Evolutionary conservation across 2,797 vertebrate species (phyloP).

Genomic region (Aselliscus stoliczkanus): DNA sequence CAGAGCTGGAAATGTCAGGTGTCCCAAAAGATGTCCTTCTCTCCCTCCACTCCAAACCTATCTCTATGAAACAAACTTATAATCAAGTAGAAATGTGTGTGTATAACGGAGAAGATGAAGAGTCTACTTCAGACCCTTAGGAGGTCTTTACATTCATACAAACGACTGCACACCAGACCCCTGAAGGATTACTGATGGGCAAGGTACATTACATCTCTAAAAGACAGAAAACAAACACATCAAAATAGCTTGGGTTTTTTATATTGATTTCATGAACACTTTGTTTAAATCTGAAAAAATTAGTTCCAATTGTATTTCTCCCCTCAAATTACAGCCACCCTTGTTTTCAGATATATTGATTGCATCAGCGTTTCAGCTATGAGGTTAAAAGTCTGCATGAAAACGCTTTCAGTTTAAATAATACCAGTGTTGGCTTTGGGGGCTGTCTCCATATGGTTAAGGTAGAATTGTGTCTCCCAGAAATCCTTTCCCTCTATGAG

Average conservation of each 20-base stretch:
- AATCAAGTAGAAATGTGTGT: background rate
- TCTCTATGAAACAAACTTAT: background rate
- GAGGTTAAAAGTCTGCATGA: background rate
- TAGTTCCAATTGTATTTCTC: background rate
- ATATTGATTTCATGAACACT: background rate
- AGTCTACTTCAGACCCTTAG: background rate
- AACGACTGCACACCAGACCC: background rate
- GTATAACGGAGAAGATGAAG: background rate
- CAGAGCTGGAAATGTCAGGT: background rate
- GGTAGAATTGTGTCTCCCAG: background rate
- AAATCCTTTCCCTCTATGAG: background rate
- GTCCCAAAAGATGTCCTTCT: background rate
- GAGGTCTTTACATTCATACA: background rate
- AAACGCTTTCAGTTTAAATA: background rate
- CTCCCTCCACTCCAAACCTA: background rate
- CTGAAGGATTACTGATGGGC: background rate
- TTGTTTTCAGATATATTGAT: background rate
- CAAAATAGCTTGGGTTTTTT: background rate
- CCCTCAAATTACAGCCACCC: background rate
- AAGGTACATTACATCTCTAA: background rate
- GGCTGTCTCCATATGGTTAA: fast-evolving
- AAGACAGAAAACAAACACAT: background rate
- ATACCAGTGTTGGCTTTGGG: background rate
- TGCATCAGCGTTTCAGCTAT: background rate
- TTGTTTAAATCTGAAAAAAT: background rate